A percentile compares a stretch with the other conserved stretches of the same genome.
Conservation (phyloP, 2,797 vertebrate genomes). For the Centroberyx gerrardi region DNA sequence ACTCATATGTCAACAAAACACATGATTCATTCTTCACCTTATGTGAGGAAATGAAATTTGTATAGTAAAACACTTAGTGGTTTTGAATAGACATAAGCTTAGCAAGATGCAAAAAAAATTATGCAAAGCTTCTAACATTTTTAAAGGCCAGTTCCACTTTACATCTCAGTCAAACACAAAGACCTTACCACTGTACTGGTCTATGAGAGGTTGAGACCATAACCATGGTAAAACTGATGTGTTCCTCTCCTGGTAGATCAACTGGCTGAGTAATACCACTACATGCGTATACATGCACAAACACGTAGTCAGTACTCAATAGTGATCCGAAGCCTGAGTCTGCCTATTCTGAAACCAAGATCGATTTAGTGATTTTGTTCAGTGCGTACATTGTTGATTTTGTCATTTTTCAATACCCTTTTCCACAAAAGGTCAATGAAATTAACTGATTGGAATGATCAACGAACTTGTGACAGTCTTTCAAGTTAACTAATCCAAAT, state of each 20-base stretch:
- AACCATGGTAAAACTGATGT: constrained; percentile 32
- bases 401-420: neutral
- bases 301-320: constrained; percentile 21
- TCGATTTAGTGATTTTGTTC: constrained; percentile 28
- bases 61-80: no score
- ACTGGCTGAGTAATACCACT: constrained; percentile 39
- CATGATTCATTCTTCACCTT: no score
- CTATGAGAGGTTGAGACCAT: neutral
- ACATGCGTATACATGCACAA: constrained; percentile 39
- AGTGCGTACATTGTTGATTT: no score
- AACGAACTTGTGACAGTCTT: neutral
- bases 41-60: no score
- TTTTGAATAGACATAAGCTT: no score
- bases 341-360: constrained; percentile 19
- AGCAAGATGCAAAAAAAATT: no score
- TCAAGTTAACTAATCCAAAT: neutral
- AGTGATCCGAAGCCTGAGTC: constrained; percentile 23
- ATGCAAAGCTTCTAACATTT: no score
- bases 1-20: no score
- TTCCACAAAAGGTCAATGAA: neutral
- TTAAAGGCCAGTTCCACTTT: no score
- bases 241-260: constrained; percentile 41
- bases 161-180: neutral
- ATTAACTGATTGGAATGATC: neutral
- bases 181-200: neutral